Base-by-base conservation (phyloP, 2,797 vertebrate genomes). In the Knipowitschia caucasica region DNA sequence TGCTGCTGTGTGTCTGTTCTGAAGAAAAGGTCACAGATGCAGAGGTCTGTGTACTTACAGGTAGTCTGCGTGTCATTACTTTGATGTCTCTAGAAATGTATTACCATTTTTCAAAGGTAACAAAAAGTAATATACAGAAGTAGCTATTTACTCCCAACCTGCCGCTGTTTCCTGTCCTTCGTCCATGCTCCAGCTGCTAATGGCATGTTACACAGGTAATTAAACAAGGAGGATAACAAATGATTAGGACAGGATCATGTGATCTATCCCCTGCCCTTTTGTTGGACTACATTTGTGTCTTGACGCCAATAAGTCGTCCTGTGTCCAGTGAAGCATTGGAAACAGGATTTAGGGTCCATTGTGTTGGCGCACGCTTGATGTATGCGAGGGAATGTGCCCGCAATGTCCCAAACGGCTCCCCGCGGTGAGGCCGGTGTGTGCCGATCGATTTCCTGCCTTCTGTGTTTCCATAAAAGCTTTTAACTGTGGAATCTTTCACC, bases 291-390 rank as follows among this genome's bases (percentile, higher is more conserved):
- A 75, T 81, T 64, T 69, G 56, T 77, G 60, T 78, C 62, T 69
- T 64, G 56, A 67, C 56, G 62, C 59, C 63, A 75, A 67, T 70
- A 82, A 73, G 78, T 73, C 49, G 52, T 12, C 49, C 65, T 44
- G 40, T 58, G 72, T 81, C 82, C 80, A 74, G 73, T 73, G 75
- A 76, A 67, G 64, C 75, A 34, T 77, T 72, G 57, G 59, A 73
- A 88, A 81, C 73, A 70, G 83, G 80, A 85, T 85, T 84, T 82
- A 78, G 67, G 64, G 68, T 68, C 82, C 47, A 74, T 83, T 82
- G 73, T 85, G 75, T 63, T 77, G 59, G 59, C 25, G 61, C 82
- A 73, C 53, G 77, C 82, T 76, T 85, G 82, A 83, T 61, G 46
- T 76, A 71, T 75, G 74, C 43, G 59, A 73, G 73, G 78, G 82